Evolutionary conservation across 2,797 vertebrate genomes (phyloP).

Genomic region (Bradypodion pumilum): DNA sequence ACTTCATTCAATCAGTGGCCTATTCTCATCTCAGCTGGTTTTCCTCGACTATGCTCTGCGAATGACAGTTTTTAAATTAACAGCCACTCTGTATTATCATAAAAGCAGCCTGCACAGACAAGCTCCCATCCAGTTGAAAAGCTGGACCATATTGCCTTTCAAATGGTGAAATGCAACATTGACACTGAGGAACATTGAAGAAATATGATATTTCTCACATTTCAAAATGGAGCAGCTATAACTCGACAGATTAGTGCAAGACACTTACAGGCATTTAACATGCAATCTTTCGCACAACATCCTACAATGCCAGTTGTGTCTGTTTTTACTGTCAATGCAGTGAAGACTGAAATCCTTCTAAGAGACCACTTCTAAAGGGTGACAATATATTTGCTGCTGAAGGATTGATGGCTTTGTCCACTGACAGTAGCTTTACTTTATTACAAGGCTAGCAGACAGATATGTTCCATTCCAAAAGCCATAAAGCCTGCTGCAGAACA

Average conservation of each 20-base stretch:
- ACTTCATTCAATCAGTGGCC: conserved; percentile 39
- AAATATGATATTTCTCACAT: conserved; percentile 53
- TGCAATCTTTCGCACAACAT: conserved; percentile 41
- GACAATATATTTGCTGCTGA: conserved; percentile 42
- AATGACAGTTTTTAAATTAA: conserved; percentile 75
- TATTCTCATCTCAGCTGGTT: conserved; percentile 57
- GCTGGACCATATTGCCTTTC: conserved; percentile 52
- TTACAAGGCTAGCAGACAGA: conserved; percentile 49
- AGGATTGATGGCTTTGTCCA: conserved; percentile 50
- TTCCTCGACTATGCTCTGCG: conserved; percentile 54
- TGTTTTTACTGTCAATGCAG: conserved; percentile 62
- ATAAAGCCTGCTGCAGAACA: conserved; percentile 36
- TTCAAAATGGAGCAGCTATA: conserved; percentile 46
- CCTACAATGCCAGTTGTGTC: conserved; percentile 59
- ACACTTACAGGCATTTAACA: conserved; percentile 37
- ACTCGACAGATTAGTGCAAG: conserved; percentile 55
- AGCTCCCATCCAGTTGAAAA: conserved; percentile 46
- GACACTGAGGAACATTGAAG: conserved; percentile 17
- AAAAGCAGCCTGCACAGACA: conserved; percentile 54
- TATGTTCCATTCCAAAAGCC: conserved; percentile 57
- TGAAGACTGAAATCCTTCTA: conserved; percentile 57
- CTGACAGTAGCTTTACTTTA: conserved; percentile 60
- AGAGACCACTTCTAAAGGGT: conserved; percentile 49
- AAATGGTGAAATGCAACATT: conserved; percentile 28
- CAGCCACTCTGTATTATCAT: conserved; percentile 59